Evolutionary conservation across 2,797 vertebrate genomes (phyloP).

Genomic region (Sebastes nivosus): DNA sequence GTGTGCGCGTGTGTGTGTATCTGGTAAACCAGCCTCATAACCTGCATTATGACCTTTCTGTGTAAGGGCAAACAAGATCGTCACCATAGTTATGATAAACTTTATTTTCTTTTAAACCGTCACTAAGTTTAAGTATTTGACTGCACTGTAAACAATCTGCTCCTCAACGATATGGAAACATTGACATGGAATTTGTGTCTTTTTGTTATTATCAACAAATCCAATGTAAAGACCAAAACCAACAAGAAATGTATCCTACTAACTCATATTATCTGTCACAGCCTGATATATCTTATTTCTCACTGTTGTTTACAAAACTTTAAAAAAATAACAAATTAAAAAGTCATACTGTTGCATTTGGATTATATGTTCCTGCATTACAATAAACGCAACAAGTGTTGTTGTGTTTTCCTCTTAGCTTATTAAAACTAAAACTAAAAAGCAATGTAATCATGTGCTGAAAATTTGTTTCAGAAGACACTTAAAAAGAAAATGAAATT

Average conservation of each 20-base stretch:
- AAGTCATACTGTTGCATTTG: too few relatives aligned
- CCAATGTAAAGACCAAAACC: neutral
- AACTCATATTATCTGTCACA: neutral
- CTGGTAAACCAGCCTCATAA: constrained; percentile 8
- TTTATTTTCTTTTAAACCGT: neutral
- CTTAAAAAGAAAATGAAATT: too few relatives aligned
- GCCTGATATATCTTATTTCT: neutral
- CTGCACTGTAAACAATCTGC: neutral
- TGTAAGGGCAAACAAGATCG: neutral
- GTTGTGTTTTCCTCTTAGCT: neutral
- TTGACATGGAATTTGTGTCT: too few relatives aligned
- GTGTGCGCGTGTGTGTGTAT: neutral
- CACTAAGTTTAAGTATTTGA: neutral
- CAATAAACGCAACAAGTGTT: too few relatives aligned
- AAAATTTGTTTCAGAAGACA: neutral
- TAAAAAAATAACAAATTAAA: neutral
- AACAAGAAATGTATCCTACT: neutral
- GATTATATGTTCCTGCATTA: too few relatives aligned
- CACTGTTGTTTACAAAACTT: neutral
- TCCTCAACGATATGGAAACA: too few relatives aligned
- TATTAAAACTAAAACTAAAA: neutral
- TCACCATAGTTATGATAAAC: neutral
- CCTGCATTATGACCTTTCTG: constrained; percentile 19
- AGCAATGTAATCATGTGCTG: neutral
- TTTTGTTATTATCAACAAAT: neutral